A percentile compares a stretch with the other conserved stretches of the same genome.
phyloP scores from a whole-genome alignment of 2,113 vertebrate genomes.

The Hipposideros armiger region DNA sequence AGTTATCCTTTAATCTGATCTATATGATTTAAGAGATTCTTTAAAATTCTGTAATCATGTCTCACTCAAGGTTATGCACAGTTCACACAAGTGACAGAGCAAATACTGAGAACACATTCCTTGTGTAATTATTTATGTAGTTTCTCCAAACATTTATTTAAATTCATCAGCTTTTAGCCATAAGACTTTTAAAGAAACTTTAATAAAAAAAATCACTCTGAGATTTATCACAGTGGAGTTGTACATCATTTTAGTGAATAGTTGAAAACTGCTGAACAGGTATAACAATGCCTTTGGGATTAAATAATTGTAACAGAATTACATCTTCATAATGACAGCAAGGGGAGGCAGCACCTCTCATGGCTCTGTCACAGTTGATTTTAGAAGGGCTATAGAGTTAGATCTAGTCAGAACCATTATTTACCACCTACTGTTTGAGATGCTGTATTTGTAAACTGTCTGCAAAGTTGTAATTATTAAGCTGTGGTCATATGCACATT shows the following conservation, averaged over 20 bases:
- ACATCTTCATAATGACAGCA: conserved; percentile 71
- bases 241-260: conserved; percentile 80
- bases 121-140: conserved; percentile 40
- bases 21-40: conserved; percentile 37
- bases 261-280: conserved; percentile 77
- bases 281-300: conserved; percentile 78
- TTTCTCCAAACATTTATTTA: conserved; percentile 68
- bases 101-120: conserved; percentile 24
- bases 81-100: background rate
- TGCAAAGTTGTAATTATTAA: conserved; percentile 18
- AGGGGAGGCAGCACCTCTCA: background rate
- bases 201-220: conserved; percentile 63
- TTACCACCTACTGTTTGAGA: background rate
- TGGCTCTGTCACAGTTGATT: background rate
- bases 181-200: conserved; percentile 73
- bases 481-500: background rate
- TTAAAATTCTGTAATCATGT: conserved; percentile 35
- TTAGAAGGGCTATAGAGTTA: background rate
- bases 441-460: background rate
- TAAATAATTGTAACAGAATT: conserved; percentile 78
- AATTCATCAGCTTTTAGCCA: conserved; percentile 63
- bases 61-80: conserved; percentile 40
- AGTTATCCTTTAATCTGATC: conserved; percentile 58
- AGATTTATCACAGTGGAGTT: conserved; percentile 76
- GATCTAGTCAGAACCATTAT: background rate